Percentiles rank a stretch among this genome's conserved stretches.
phyloP scores from a whole-genome alignment of 1,140 invertebrate genomes.

The Pseudoatta argentina region DNA sequence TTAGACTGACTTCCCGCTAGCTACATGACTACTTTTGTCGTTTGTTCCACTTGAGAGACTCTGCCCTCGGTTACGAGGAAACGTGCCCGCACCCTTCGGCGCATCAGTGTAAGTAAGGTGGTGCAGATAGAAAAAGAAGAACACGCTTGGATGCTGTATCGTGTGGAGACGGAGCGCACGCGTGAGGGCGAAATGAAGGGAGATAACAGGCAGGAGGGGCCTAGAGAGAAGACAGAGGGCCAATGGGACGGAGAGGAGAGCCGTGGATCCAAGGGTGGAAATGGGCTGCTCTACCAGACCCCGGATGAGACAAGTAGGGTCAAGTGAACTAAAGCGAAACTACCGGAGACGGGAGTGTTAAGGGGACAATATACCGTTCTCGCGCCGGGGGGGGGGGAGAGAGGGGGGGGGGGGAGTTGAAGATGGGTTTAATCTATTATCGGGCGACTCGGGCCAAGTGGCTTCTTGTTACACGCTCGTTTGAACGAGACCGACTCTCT shows the following conservation, averaged over 20 bases:
- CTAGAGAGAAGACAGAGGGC: conserved; percentile 61
- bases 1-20: neutral
- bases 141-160: conserved; percentile 19
- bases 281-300: conserved; percentile 53
- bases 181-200: conserved; percentile 61
- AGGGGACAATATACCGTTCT: conserved; percentile 83
- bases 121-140: conserved; percentile 28
- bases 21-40: neutral
- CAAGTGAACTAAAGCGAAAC: conserved; percentile 84
- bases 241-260: conserved; percentile 60
- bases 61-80: conserved; percentile 8
- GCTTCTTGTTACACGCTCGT: conserved; percentile 86
- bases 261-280: conserved; percentile 59
- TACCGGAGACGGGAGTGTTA: conserved; percentile 82
- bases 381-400: conserved; percentile 54
- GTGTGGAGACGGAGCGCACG: conserved; percentile 27
- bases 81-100: conserved; percentile 24
- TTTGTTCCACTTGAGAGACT: conserved; percentile 19
- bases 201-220: conserved; percentile 67
- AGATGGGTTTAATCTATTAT: conserved; percentile 86
- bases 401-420: conserved; percentile 69
- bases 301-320: conserved; percentile 82
- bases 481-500: conserved; percentile 74
- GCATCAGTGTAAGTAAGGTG: conserved; percentile 40
- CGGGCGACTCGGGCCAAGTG: conserved; percentile 80